These are phyloP conservation scores for Zootoca vivipara DNA, from an alignment of 2,113 vertebrate genomes.

Conservation along the genomic window DNA sequence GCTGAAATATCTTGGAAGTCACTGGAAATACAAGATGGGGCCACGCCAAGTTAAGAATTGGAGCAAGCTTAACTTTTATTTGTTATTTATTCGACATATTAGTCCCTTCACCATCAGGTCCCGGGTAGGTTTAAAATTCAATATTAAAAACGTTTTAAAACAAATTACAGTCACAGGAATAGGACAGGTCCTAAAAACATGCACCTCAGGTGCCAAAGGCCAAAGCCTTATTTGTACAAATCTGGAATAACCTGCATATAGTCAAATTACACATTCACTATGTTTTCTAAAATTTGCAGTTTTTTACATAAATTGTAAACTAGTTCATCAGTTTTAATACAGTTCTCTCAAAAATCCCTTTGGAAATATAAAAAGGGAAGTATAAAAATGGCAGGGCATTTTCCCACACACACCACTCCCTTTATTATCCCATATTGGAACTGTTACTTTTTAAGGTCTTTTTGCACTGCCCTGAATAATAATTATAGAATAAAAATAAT, in stretches of 20 bases:
- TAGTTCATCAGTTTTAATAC: neutral
- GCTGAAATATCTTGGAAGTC: constrained; percentile 32
- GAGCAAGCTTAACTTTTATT: too few species aligned
- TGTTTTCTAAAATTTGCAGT: too few species aligned
- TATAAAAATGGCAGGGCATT: neutral
- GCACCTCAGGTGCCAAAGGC: too few species aligned
- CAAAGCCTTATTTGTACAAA: neutral
- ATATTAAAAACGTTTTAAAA: too few species aligned
- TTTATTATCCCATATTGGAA: neutral
- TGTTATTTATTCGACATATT: too few species aligned
- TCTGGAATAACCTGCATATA: neutral
- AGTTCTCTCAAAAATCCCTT: neutral
- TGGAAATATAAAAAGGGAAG: neutral
- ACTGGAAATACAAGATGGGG: constrained; percentile 53
- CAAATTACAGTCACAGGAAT: too few species aligned
- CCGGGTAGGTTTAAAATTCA: too few species aligned
- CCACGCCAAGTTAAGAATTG: neutral
- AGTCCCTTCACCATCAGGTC: too few species aligned
- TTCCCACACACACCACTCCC: too few species aligned
- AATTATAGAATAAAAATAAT: neutral
- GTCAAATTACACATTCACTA: too few species aligned
- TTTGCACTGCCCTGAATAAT: neutral
- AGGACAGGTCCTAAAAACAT: too few species aligned
- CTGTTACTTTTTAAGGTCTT: neutral
- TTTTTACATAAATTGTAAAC: neutral